phyloP scores from a whole-genome alignment of 2,888 invertebrate genomes.

The Andrena trimmerana region DNA sequence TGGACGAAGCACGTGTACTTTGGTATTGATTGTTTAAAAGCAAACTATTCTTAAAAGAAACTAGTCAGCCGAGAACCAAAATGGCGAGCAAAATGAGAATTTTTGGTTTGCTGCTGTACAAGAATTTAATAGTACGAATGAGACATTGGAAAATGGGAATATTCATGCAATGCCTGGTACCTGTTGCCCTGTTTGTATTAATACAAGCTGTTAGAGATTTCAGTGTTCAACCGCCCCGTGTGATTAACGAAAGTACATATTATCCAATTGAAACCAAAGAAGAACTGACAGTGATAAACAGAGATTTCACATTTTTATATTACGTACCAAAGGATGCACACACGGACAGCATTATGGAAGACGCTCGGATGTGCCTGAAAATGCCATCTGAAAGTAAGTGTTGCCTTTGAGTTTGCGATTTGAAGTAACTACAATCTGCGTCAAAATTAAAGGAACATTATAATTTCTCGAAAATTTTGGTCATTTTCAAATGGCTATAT shows the following conservation, averaged over 20 bases:
- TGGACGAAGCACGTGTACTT: not conserved
- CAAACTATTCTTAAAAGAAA: not conserved
- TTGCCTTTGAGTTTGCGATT: not conserved
- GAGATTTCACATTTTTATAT: slow-evolving; percentile 63
- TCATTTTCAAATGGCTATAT: no score
- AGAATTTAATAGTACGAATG: slow-evolving; percentile 80
- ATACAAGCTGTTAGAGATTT: slow-evolving; percentile 77
- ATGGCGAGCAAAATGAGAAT: slow-evolving; percentile 66
- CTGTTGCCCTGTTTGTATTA: slow-evolving; percentile 76
- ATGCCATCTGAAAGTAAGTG: slow-evolving; percentile 72
- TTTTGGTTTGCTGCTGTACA: slow-evolving; percentile 79
- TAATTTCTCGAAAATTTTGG: no score
- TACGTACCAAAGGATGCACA: slow-evolving; percentile 76
- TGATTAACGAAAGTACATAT: slow-evolving; percentile 70
- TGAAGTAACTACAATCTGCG: no score
- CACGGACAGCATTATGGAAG: slow-evolving; percentile 73
- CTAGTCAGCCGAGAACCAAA: slow-evolving; percentile 6
- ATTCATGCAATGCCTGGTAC: slow-evolving; percentile 78
- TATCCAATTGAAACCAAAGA: slow-evolving; percentile 63
- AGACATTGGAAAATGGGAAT: slow-evolving; percentile 79
- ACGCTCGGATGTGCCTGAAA: slow-evolving; percentile 72
- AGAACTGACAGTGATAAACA: slow-evolving; percentile 25
- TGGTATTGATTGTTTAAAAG: not conserved
- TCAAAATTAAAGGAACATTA: no score
- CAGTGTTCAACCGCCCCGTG: slow-evolving; percentile 67